Percentiles rank a stretch among this genome's conserved stretches.
Evolutionary conservation across 2,888 invertebrate genomes (phyloP).

Genomic region (Aleiodes testaceus): DNA sequence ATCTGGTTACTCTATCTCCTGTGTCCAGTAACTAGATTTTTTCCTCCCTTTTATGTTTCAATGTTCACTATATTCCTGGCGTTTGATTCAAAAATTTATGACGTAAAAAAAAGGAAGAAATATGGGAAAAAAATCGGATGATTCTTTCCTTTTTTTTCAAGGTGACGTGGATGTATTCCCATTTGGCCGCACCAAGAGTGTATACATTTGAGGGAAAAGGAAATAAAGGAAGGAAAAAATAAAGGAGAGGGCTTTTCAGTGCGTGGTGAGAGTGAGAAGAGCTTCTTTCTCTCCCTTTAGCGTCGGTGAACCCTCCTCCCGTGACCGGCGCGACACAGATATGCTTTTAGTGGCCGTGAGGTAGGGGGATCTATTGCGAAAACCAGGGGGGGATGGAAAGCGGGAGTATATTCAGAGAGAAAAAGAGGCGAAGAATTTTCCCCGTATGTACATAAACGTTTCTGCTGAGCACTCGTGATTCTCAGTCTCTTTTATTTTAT

Average conservation of each 20-base stretch:
- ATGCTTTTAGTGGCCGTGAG: constrained; percentile 69
- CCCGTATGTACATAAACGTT: constrained; percentile 14
- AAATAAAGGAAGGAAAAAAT: constrained; percentile 33
- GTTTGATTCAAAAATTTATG: constrained; percentile 15
- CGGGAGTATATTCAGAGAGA: constrained; percentile 43
- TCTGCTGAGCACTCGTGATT: constrained; percentile 22
- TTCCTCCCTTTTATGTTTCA: not conserved
- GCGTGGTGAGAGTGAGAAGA: constrained; percentile 40
- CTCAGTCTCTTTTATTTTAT: not conserved
- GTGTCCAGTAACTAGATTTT: constrained; percentile 20
- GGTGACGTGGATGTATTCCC: constrained; percentile 4
- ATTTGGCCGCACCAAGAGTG: not conserved
- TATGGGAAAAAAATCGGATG: not conserved
- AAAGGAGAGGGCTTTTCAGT: not conserved
- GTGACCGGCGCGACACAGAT: constrained; percentile 70
- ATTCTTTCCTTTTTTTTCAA: constrained; percentile 7
- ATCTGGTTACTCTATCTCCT: constrained; percentile 20
- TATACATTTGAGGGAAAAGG: constrained; percentile 9
- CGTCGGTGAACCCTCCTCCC: constrained; percentile 53
- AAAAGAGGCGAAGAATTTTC: not conserved
- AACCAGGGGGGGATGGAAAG: constrained; percentile 57
- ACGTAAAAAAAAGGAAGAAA: not conserved
- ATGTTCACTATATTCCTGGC: not conserved
- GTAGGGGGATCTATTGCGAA: constrained; percentile 38
- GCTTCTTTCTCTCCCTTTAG: constrained; percentile 50